phyloP scores from a whole-genome alignment of 2,888 invertebrate species.

The Tribolium freemani region DNA sequence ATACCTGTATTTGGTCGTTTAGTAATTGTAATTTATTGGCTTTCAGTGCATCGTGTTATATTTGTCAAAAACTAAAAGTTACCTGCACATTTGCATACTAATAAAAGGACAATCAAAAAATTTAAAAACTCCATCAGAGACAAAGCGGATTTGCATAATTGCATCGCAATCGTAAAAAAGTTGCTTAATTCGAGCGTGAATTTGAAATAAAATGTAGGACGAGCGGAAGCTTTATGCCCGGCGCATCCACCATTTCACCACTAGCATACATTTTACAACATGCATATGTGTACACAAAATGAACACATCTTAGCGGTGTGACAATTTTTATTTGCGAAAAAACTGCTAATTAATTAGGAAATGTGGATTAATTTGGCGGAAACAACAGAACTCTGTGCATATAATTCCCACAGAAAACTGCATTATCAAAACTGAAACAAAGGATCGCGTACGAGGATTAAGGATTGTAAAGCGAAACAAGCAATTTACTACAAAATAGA shows the following conservation, averaged over 20 bases:
- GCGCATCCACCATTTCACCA: constrained; percentile 7
- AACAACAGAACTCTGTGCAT: background rate
- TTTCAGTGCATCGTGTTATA: background rate
- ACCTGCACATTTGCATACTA: constrained; percentile 38
- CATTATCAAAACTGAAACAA: constrained; percentile 22
- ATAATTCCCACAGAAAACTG: constrained; percentile 12
- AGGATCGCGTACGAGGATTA: constrained; percentile 6
- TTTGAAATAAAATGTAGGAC: constrained; percentile 31
- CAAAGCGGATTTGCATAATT: constrained; percentile 35
- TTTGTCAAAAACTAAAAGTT: constrained; percentile 32
- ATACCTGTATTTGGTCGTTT: constrained; percentile 22
- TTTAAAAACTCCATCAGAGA: constrained; percentile 39
- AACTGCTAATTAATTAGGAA: background rate
- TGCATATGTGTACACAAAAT: constrained; percentile 10
- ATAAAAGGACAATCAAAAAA: constrained; percentile 33
- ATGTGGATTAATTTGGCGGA: background rate
- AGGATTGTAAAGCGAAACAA: constrained; percentile 18
- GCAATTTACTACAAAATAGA: constrained; percentile 1
- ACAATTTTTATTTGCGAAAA: background rate
- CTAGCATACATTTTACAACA: constrained; percentile 10
- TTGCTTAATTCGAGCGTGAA: constrained; percentile 33
- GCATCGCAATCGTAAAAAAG: constrained; percentile 34
- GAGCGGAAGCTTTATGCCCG: constrained; percentile 19
- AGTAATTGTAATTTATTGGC: constrained; percentile 24
- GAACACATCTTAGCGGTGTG: background rate